Evolutionary conservation across 2,888 invertebrate species (phyloP), one percentile per base, ranked within the genome.

Genomic region (Empis livida): DNA sequence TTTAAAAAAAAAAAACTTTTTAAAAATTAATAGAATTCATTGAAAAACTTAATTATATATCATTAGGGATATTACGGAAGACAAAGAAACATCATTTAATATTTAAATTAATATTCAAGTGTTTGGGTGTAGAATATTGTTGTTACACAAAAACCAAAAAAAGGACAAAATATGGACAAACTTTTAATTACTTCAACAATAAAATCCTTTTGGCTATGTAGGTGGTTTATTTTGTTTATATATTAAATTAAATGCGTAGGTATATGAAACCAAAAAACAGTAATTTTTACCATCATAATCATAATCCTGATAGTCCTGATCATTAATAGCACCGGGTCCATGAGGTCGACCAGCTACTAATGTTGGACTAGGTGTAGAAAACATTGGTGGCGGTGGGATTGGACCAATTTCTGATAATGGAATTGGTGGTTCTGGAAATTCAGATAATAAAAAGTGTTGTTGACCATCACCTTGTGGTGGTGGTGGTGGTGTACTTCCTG

Each of bases 311-410:
- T 67, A 67, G 53, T 67, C 67, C 59, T 66, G 65, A 61, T 65
- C 65, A 54, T 65, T 63, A 51, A 64, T 59, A 51, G 65, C 64
- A 57, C 67, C 68, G 54, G 68, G 68, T 52, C 68, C 68, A 57
- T 73, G 71, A 53, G 68, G 68, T 56, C 73, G 75, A 59, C 76
- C 73, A 55, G 73, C 70, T 53, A 78, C 71, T 57, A 83, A 71
- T 54, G 75, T 76, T 54, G 84, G 86, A 70, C 84, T 86, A 55
- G 86, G 86, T 60, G 90, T 89, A 71, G 89, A 89, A 77, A 93
- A 92, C 92, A 93, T 93, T 56, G 92, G 92, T 61, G 92, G 92
- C 61, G 92, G 92, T 62, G 89, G 88, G 68, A 89, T 89, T 56
- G 91, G 92, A 53, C 92, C 92, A 70, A 93, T 92, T 64, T 93